phyloP scores from a whole-genome alignment of 1,140 invertebrate species.

The Dermatophagoides farinae region DNA sequence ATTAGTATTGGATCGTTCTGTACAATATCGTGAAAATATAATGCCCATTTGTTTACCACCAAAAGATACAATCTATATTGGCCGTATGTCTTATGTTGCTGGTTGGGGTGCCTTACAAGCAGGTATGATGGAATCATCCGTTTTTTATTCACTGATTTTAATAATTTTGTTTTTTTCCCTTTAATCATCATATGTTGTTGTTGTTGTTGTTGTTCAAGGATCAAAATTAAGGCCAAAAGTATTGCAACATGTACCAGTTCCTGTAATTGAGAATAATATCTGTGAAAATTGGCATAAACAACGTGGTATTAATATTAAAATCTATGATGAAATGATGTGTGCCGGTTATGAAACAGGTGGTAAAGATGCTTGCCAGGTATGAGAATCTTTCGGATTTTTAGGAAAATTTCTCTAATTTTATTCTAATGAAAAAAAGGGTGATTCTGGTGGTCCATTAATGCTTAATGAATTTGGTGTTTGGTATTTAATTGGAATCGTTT shows the following conservation, averaged over 20 bases:
- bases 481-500: slow-evolving; percentile 60
- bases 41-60: slow-evolving; percentile 76
- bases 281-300: slow-evolving; percentile 47
- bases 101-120: slow-evolving; percentile 80
- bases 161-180: too few species aligned
- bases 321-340: slow-evolving; percentile 91
- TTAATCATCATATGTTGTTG: not conserved
- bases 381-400: not conserved
- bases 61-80: slow-evolving; percentile 67
- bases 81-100: slow-evolving; percentile 72
- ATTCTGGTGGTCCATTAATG: slow-evolving; percentile 60
- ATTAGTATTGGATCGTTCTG: slow-evolving; percentile 59
- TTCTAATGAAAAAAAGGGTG: slow-evolving; percentile 34
- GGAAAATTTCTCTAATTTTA: not conserved
- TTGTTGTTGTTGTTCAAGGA: too few species aligned
- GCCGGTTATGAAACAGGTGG: slow-evolving; percentile 78
- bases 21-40: slow-evolving; percentile 72
- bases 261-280: slow-evolving; percentile 26
- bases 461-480: slow-evolving; percentile 39
- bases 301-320: slow-evolving; percentile 63
- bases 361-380: slow-evolving; percentile 46
- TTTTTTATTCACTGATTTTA: too few species aligned
- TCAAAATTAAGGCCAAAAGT: slow-evolving; percentile 69
- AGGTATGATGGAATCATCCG: slow-evolving; percentile 26
- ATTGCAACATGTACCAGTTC: slow-evolving; percentile 69